Evolutionary conservation across 2,113 vertebrate species (phyloP).

Genomic region (Rhadina sibilatrix): DNA sequence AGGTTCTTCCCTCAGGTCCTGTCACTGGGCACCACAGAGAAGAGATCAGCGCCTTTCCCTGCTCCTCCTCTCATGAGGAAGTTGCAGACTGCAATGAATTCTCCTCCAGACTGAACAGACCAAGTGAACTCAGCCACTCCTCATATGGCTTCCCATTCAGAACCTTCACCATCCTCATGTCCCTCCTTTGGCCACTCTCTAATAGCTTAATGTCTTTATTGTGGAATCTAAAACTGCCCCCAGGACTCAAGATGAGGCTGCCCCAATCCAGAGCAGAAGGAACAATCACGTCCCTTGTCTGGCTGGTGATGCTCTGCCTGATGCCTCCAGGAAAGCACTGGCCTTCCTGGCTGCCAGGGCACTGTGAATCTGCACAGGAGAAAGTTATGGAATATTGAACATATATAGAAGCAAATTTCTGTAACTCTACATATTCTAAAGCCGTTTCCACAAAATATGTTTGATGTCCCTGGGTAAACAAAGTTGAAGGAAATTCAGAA

Average conservation of each 20-base stretch:
- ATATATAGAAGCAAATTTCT: background rate
- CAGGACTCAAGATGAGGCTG: accelerated
- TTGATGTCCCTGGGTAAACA: background rate
- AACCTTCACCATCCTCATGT: accelerated
- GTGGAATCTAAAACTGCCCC: background rate
- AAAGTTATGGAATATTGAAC: background rate
- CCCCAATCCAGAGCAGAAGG: background rate
- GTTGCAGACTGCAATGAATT: accelerated
- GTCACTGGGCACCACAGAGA: background rate
- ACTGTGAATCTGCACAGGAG: background rate
- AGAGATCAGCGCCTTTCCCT: background rate
- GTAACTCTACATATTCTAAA: background rate
- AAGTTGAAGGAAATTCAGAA: background rate
- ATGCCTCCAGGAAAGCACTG: background rate
- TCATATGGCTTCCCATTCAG: background rate
- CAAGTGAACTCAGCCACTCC: background rate
- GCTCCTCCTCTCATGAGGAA: background rate
- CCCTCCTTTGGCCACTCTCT: background rate
- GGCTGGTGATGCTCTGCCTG: accelerated
- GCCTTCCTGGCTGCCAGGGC: background rate
- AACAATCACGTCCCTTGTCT: background rate
- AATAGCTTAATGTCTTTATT: background rate
- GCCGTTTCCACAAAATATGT: background rate
- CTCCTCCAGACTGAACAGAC: background rate
- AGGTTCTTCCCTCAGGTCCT: no score